A percentile compares a stretch with the other conserved stretches of the same genome.
These are phyloP conservation scores for Yponomeuta sedellus DNA, from an alignment of 2,888 invertebrate genomes.

Conservation along the genomic window DNA sequence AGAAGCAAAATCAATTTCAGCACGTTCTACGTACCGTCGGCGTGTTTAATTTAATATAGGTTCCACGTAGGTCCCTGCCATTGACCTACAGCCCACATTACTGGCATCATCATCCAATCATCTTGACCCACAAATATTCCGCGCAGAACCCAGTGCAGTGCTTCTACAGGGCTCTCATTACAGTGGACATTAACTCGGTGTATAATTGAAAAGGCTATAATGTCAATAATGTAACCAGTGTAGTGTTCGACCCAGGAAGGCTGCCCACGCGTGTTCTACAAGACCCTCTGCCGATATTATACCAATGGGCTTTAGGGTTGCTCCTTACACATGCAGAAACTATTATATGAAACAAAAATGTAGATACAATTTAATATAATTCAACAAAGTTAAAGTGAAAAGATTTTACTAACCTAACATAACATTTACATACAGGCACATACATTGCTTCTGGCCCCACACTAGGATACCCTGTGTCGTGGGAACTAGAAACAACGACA, in stretches of 20 bases:
- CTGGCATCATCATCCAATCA: not conserved
- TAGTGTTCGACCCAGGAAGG: slow-evolving; percentile 17
- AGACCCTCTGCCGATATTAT: slow-evolving; percentile 8
- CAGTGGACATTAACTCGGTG: slow-evolving; percentile 17
- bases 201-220: slow-evolving; percentile 18
- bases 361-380: not conserved
- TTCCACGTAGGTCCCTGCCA: not conserved
- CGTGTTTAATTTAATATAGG: not conserved
- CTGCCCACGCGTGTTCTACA: slow-evolving; percentile 16
- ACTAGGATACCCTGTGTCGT: no score
- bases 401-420: no score
- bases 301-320: not conserved
- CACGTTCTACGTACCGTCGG: not conserved
- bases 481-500: no score
- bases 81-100: not conserved
- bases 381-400: no score
- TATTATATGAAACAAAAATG: not conserved
- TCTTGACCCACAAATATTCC: not conserved
- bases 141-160: not conserved
- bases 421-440: no score
- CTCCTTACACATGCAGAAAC: not conserved
- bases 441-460: no score
- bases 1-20: no score
- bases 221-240: slow-evolving; percentile 17
- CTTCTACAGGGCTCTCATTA: slow-evolving; percentile 16